These are phyloP conservation scores for Calcarius lapponicus DNA, from an alignment of 2,797 vertebrate species.

Conservation along the genomic window DNA sequence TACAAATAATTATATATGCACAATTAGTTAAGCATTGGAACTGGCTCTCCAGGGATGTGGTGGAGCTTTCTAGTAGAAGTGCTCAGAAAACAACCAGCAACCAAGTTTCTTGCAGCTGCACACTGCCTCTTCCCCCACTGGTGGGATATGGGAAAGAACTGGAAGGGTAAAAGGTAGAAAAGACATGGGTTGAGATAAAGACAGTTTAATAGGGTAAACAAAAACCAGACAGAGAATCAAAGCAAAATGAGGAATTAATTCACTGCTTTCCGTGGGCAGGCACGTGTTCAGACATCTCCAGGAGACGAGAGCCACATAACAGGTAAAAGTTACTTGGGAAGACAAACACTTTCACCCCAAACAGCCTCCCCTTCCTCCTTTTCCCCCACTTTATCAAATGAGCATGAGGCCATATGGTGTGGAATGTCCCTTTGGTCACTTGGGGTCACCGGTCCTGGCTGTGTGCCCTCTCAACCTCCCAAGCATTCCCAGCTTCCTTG, in stretches of 20 bases:
- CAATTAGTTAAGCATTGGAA: neutral
- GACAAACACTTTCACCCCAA: neutral
- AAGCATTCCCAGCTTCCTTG: rapidly evolving
- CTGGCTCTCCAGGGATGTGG: neutral
- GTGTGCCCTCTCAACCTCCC: rapidly evolving
- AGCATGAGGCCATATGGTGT: neutral
- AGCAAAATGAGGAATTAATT: neutral
- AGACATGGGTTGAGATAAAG: neutral
- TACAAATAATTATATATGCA: neutral
- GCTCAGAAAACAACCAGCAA: neutral
- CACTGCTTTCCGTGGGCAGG: neutral
- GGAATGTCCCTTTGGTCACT: neutral
- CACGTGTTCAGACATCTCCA: neutral
- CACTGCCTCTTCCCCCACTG: rapidly evolving
- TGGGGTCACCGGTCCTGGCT: neutral
- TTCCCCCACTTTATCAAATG: neutral
- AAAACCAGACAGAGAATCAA: neutral
- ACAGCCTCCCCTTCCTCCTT: neutral
- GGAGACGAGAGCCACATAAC: neutral
- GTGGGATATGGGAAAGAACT: neutral
- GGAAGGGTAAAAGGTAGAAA: neutral
- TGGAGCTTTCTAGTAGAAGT: neutral
- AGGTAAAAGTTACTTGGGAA: neutral
- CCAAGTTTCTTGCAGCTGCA: rapidly evolving
- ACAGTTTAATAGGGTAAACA: neutral